Conservation (phyloP, 2,113 vertebrate genomes). For the Microtus ochrogaster region DNA sequence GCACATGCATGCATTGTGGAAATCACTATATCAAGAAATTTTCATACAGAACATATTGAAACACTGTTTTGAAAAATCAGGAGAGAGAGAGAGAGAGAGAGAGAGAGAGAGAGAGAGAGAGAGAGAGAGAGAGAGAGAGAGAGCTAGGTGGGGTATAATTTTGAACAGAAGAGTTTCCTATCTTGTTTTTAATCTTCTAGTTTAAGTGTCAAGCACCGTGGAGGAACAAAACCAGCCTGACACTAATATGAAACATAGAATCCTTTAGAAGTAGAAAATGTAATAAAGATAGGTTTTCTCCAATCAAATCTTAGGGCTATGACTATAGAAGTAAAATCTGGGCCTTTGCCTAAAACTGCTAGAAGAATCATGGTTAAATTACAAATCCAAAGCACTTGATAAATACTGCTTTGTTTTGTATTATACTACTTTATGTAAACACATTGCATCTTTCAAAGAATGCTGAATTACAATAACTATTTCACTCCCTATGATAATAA, state of each 20-base stretch:
- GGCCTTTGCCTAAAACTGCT: slow-evolving; percentile 30
- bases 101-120: background rate
- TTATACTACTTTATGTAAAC: slow-evolving; percentile 44
- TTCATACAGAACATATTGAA: no score
- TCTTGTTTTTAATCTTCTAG: slow-evolving; percentile 65
- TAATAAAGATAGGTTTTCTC: slow-evolving; percentile 74
- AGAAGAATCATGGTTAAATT: slow-evolving; percentile 51
- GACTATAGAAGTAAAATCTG: slow-evolving; percentile 17
- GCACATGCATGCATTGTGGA: no score
- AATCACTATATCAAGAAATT: no score
- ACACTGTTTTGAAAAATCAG: no score
- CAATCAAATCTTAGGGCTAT: slow-evolving; percentile 65
- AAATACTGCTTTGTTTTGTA: slow-evolving; percentile 24
- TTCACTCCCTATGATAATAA: slow-evolving; percentile 13
- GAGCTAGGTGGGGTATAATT: background rate
- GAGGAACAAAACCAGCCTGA: slow-evolving; percentile 53
- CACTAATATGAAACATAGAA: slow-evolving; percentile 75
- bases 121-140: background rate
- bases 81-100: no score
- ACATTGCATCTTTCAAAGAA: slow-evolving; percentile 14
- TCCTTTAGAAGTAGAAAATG: slow-evolving; percentile 73
- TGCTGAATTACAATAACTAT: background rate
- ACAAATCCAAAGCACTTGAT: slow-evolving; percentile 64
- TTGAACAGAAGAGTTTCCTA: slow-evolving; percentile 59
- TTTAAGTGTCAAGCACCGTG: slow-evolving; percentile 35